Percentiles rank a stretch among this genome's conserved stretches.
Evolutionary conservation across 2,888 invertebrate species (phyloP).

Genomic region (Drosophila parthenogenetica): DNA sequence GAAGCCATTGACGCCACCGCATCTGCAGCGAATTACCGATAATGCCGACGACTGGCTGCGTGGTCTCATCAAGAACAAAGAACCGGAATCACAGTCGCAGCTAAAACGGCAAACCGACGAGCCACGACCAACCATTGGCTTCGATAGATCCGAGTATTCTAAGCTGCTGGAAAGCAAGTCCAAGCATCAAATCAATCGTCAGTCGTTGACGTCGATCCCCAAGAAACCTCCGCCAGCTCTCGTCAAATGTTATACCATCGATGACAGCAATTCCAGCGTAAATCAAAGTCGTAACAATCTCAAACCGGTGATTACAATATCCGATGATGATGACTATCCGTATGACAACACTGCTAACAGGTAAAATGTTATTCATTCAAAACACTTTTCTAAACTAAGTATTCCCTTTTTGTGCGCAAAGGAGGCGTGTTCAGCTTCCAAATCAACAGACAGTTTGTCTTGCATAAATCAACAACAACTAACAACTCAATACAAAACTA

Average conservation of each 20-base stretch:
- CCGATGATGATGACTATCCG: background rate
- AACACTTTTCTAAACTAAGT: background rate
- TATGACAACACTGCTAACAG: background rate
- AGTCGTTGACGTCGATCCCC: background rate
- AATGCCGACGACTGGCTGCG: slow-evolving; percentile 29
- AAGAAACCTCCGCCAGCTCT: slow-evolving; percentile 16
- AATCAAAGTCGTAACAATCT: background rate
- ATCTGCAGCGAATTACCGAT: slow-evolving; percentile 14
- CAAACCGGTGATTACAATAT: background rate
- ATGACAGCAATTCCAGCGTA: background rate
- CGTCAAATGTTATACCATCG: slow-evolving; percentile 11
- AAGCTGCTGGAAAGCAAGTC: slow-evolving; percentile 32
- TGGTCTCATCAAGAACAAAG: slow-evolving; percentile 15
- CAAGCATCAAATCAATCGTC: background rate
- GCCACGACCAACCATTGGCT: background rate
- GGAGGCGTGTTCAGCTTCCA: too few relatives aligned
- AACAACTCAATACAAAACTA: too few relatives aligned
- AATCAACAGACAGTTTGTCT: too few relatives aligned
- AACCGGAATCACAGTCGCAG: too few relatives aligned
- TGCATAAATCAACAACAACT: too few relatives aligned
- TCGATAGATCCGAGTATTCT: slow-evolving; percentile 37
- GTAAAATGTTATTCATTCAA: slow-evolving; percentile 18
- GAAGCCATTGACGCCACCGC: slow-evolving; percentile 28
- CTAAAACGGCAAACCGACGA: too few relatives aligned
- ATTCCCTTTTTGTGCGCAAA: too few relatives aligned